Base-by-base conservation (phyloP, 2,888 invertebrate species). In the Xestia ashworthii region DNA sequence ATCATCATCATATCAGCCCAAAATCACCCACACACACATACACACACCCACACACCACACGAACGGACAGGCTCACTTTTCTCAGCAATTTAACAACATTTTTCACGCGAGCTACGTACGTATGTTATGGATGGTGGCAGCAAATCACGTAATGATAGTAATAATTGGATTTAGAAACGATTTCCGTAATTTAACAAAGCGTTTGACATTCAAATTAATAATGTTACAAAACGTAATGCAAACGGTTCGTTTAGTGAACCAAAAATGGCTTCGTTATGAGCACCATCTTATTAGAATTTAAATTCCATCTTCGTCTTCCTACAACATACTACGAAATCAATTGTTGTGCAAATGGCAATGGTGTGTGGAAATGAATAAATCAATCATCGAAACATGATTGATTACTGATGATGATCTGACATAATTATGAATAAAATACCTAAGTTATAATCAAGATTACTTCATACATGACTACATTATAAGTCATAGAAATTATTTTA, bases 321-420 rank as follows among this genome's bases (percentile, higher is more conserved):
- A 22, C 32, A 60, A 38, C 75, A 66, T 41, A 25, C 12, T 38
- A 16, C n/a, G 48, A 64, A 75, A 71, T 69, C 68, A 62, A 77
- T 86, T 74, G 72, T 64, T 85, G 41, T 65, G 70, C 48, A 77
- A 76, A 82, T 44, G 32, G 8, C 62, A 72, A 65, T 77, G 66
- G 38, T 67, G 64, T 62, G 25, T 41, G 48, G 55, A 71, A 60
- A 76, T 71, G 44, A 71, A 46, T n/a, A 32, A 71, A 84, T 69
- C 76, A 73, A 74, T 76, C 71, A 74, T 55, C 69, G n/a, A 41
- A 48, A 64, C 11, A n/a, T 76, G 62, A 74, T 81, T 74, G 74
- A 69, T 84, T 58, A 58, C 65, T 69, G 38, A 32, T 5, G n/a
- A 76, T 76, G 71, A 74, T 74, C 25, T 80, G 71, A 74, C 58